Percentiles rank a stretch among this genome's conserved stretches.
phyloP scores from a whole-genome alignment of 1,140 invertebrate genomes.

The Stegodyphus dumicola region DNA sequence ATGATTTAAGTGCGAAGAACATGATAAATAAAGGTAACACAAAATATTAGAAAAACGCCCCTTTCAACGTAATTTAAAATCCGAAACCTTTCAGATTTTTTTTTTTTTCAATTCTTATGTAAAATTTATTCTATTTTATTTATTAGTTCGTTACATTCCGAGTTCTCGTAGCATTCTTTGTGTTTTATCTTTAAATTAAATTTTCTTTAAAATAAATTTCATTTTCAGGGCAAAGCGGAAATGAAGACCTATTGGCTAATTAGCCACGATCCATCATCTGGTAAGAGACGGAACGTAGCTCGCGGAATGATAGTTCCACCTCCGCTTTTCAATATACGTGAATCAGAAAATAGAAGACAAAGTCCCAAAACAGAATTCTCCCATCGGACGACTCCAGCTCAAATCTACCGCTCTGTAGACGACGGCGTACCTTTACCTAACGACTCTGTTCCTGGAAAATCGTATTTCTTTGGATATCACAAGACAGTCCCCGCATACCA shows the following conservation, averaged over 20 bases:
- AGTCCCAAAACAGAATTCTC: conserved; percentile 51
- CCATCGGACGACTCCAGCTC: background rate
- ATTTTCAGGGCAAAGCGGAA: conserved; percentile 68
- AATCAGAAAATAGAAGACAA: conserved; percentile 31
- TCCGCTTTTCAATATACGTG: conserved; percentile 35
- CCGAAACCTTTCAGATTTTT: no score
- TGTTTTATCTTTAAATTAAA: background rate
- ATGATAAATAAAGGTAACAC: no score
- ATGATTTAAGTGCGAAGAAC: no score
- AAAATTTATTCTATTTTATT: no score
- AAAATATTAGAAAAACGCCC: no score
- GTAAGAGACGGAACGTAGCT: background rate
- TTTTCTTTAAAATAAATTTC: background rate
- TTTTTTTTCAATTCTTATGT: no score
- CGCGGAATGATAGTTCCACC: background rate
- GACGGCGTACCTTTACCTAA: conserved; percentile 15
- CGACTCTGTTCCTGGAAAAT: conserved; percentile 17
- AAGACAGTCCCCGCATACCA: conserved; percentile 22
- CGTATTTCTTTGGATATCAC: background rate
- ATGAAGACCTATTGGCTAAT: conserved; percentile 68
- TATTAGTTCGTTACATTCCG: no score
- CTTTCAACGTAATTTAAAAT: no score
- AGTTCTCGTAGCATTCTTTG: no score
- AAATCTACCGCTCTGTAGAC: background rate
- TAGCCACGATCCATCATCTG: conserved; percentile 61